A percentile compares a stretch with the other conserved stretches of the same genome.
phyloP scores from a whole-genome alignment of 2,797 vertebrate species.

The Rhinophrynus dorsalis region DNA sequence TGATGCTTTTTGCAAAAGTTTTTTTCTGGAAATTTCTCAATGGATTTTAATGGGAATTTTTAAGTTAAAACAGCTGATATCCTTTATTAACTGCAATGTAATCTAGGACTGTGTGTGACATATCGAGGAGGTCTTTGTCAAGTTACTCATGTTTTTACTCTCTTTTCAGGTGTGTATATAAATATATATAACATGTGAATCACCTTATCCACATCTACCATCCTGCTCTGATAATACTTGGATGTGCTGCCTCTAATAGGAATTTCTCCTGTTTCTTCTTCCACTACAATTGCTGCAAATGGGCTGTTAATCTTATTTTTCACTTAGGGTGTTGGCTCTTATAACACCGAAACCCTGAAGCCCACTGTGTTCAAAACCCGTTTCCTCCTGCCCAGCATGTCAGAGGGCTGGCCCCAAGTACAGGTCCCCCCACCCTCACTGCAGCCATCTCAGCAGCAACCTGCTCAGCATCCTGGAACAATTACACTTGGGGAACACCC shows the following conservation, averaged over 20 bases:
- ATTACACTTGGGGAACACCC: slow-evolving; percentile 85
- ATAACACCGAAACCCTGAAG: slow-evolving; percentile 68
- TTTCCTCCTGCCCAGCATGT: slow-evolving; percentile 70
- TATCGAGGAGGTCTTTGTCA: no score
- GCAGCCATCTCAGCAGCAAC: slow-evolving; percentile 65
- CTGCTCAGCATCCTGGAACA: slow-evolving; percentile 86
- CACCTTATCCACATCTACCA: background rate
- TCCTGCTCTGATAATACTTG: background rate
- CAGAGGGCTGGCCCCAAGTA: slow-evolving; percentile 73
- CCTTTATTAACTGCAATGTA: no score
- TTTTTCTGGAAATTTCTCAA: no score
- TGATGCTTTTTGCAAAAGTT: no score
- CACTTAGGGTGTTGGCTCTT: no score
- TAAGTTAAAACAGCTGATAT: no score
- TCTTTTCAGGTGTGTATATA: background rate
- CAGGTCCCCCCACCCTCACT: slow-evolving; percentile 56
- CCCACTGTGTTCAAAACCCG: slow-evolving; percentile 61
- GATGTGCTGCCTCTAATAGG: background rate
- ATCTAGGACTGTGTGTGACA: no score
- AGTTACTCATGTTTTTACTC: background rate
- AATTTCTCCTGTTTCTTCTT: background rate
- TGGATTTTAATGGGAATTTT: no score
- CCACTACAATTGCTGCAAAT: background rate
- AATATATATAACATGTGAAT: no score
- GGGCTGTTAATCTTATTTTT: no score